These are phyloP conservation scores for Sebastes vulpes DNA, from an alignment of 2,797 vertebrate species.

Conservation along the genomic window DNA sequence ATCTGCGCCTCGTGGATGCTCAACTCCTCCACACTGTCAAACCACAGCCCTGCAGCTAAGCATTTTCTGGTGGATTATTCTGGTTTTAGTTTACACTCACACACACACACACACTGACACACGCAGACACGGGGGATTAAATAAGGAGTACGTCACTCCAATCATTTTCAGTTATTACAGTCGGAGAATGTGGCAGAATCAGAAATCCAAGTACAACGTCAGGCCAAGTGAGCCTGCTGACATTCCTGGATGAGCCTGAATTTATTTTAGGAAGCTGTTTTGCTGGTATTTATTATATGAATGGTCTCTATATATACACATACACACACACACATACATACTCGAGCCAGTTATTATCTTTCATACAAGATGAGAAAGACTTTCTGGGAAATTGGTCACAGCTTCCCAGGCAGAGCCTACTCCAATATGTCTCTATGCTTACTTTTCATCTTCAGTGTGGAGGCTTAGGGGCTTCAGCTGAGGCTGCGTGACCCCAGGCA, in stretches of 20 bases:
- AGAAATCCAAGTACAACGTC: constrained; percentile 23
- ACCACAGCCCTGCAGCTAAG: constrained; percentile 30
- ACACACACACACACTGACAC: constrained; percentile 9
- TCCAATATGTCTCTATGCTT: constrained; percentile 2
- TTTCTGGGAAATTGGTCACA: constrained; percentile 39
- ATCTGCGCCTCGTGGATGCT: constrained; percentile 28
- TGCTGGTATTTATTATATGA: constrained; percentile 34
- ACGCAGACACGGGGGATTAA: constrained; percentile 57
- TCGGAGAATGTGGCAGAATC: constrained; percentile 47
- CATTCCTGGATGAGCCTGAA: constrained; percentile 29
- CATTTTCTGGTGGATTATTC: constrained; percentile 48
- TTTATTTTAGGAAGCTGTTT: constrained; percentile 55
- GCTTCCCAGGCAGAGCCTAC: constrained; percentile 2
- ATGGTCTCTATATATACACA: constrained; percentile 23
- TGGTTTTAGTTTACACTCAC: constrained; percentile 19
- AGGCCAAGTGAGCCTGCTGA: constrained; percentile 20
- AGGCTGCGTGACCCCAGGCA: constrained; percentile 8
- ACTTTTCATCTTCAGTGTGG: constrained; percentile 39
- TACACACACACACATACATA: not conserved
- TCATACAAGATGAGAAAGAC: constrained; percentile 31
- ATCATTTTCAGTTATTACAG: constrained; percentile 56
- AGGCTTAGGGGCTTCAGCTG: constrained; percentile 23
- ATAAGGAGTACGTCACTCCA: constrained; percentile 48
- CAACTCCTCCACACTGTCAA: constrained; percentile 43
- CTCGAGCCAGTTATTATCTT: constrained; percentile 35